phyloP scores from a whole-genome alignment of 2,888 invertebrate genomes.

The Orthosia incerta region DNA sequence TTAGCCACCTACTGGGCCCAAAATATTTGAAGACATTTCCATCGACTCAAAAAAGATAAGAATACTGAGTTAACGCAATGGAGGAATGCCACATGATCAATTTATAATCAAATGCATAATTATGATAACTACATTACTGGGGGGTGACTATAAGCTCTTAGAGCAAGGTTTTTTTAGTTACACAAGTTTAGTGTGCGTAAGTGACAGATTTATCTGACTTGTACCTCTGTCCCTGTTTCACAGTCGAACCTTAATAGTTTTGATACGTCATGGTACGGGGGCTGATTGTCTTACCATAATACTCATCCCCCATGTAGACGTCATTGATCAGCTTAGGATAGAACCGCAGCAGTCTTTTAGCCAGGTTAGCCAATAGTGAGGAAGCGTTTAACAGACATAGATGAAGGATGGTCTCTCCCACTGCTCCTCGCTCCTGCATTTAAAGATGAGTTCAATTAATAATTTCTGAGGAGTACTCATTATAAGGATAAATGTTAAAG shows the following conservation, averaged over 20 bases:
- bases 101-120: background rate
- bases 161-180: too few relatives aligned
- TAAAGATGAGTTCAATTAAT: background rate
- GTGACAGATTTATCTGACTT: too few relatives aligned
- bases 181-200: too few relatives aligned
- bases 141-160: too few relatives aligned
- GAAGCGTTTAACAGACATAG: constrained; percentile 98
- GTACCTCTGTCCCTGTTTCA: background rate
- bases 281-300: constrained; percentile 93
- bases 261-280: too few relatives aligned
- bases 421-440: constrained; percentile 96
- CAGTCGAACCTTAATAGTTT: too few relatives aligned
- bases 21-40: too few relatives aligned
- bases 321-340: constrained; percentile 99
- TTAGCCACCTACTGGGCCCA: too few relatives aligned
- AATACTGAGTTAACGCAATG: too few relatives aligned
- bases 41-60: too few relatives aligned
- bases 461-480: background rate
- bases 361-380: constrained; percentile 97
- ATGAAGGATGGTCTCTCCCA: constrained; percentile 98
- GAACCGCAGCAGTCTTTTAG: constrained; percentile 96
- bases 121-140: background rate
- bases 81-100: too few relatives aligned
- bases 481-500: background rate
- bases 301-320: constrained; percentile 98